A percentile compares a stretch with the other conserved stretches of the same genome.
These are phyloP conservation scores for Elanoides forficatus DNA, from an alignment of 2,113 vertebrate genomes.

Conservation along the genomic window DNA sequence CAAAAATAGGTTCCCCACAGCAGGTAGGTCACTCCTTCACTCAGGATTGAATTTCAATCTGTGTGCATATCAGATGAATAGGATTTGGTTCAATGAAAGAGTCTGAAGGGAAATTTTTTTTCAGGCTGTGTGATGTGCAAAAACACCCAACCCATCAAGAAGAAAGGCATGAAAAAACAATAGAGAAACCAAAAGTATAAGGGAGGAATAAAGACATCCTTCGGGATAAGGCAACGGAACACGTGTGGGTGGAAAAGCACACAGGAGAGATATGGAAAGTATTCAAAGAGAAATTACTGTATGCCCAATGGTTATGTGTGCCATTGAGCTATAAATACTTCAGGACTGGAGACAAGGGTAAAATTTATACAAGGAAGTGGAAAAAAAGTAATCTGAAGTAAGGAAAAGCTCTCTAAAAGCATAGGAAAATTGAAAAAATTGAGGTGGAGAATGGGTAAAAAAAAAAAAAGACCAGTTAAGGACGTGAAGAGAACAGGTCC, in stretches of 20 bases:
- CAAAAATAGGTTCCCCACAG: neutral
- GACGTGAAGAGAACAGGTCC: neutral
- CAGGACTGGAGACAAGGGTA: slow-evolving; percentile 16
- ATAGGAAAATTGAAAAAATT: neutral
- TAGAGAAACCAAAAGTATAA: slow-evolving; percentile 15
- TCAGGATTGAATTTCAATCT: neutral
- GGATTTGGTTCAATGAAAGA: slow-evolving; percentile 28
- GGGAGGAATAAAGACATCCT: slow-evolving; percentile 41
- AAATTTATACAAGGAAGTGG: slow-evolving; percentile 24
- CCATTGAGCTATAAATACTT: slow-evolving; percentile 57
- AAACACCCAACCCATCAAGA: slow-evolving; percentile 28
- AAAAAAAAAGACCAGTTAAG: neutral
- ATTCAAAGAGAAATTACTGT: slow-evolving; percentile 58
- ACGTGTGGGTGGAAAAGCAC: slow-evolving; percentile 35
- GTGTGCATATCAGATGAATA: slow-evolving; percentile 8
- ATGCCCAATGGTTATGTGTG: slow-evolving; percentile 52
- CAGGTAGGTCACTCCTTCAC: neutral
- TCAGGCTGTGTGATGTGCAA: slow-evolving; percentile 21
- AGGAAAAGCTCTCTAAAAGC: neutral
- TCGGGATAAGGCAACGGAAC: slow-evolving; percentile 33
- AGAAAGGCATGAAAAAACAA: slow-evolving; percentile 40
- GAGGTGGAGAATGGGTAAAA: neutral
- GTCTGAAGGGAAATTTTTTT: slow-evolving; percentile 6
- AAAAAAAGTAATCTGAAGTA: slow-evolving; percentile 12
- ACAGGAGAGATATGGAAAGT: slow-evolving; percentile 38